Base-by-base conservation (phyloP, 2,888 invertebrate genomes). In the Perizoma flavofasciatum region DNA sequence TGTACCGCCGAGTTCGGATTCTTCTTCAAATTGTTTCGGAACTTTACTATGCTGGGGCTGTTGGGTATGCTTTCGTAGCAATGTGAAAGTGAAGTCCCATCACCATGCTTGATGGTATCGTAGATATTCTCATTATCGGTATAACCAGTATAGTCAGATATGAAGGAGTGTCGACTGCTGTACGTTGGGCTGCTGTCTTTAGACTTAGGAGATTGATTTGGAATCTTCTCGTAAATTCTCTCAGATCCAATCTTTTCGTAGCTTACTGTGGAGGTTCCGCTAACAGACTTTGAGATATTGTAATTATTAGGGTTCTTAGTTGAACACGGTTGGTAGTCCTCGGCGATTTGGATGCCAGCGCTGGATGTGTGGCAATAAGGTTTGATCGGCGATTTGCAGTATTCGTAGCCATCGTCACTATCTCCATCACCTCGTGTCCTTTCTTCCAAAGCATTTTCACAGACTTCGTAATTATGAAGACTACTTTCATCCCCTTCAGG, bases 41-140 rank as follows among this genome's bases (percentile, higher is more conserved):
- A 61, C 65, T 90, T 92, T 5, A 89, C 87, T 82, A 89, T 83
- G 64, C 88, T 92, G 0, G 92, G 92, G 68, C 92, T 92, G 65
- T 92, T 92, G 0, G 92, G 92, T 68, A 92, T 92, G 46, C 94
- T 94, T 72, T 95, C 94, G 75, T 95, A 94, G 67, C 94, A 93
- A 73, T 94, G 93, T 0, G 93, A 93, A 22, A 92, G 74, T 0
- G 93, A 92, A 0, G 78, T 78, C 0, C 82, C 88, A 55, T 93
- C 93, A 1, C 82, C 81, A 47, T 93, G 93, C 71, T 94, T 94
- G 61, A 94, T 94, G 0, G 94, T 94, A 64, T 94, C 94, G 69
- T 94, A 94, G 65, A 94, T 94, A 69, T 94, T 94, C 66, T 94
- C 94, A 22, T 85, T 90, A 40, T 91, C 92, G 65, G 88, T 91